Conservation (phyloP, 2,888 invertebrate species). For the Seira musarum region DNA sequence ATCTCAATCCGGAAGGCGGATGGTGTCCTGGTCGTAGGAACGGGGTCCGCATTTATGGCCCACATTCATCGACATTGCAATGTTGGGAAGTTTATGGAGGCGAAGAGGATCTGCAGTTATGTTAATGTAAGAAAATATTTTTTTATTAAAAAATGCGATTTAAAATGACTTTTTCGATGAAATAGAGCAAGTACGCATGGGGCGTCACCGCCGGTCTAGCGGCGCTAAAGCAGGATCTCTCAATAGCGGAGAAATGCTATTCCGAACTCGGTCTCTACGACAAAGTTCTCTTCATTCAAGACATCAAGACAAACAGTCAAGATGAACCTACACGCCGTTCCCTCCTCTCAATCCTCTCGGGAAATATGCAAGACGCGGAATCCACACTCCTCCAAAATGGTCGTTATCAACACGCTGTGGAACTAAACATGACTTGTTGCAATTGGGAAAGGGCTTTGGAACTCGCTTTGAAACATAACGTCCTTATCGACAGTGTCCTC, state of each 20-base stretch:
- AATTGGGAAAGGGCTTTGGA: slow-evolving; percentile 86
- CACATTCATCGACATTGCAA: slow-evolving; percentile 81
- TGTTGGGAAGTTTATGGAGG: slow-evolving; percentile 87
- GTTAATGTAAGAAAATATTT: slow-evolving; percentile 74
- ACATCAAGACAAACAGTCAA: slow-evolving; percentile 76
- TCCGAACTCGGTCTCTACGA: slow-evolving; percentile 90
- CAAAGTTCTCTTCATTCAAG: slow-evolving; percentile 88
- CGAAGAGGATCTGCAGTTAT: slow-evolving; percentile 83
- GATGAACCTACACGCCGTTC: slow-evolving; percentile 78
- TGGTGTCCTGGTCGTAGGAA: slow-evolving; percentile 85
- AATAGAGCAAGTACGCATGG: slow-evolving; percentile 79
- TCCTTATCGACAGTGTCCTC: slow-evolving; percentile 82
- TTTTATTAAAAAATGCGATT: too few species aligned
- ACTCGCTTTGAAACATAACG: slow-evolving; percentile 82
- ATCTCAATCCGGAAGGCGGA: slow-evolving; percentile 90
- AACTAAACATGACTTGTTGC: slow-evolving; percentile 80
- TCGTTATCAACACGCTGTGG: slow-evolving; percentile 80
- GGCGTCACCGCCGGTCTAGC: slow-evolving; percentile 94
- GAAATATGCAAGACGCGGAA: slow-evolving; percentile 81
- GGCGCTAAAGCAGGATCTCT: slow-evolving; percentile 87
- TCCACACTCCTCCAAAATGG: slow-evolving; percentile 80
- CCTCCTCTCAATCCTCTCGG: slow-evolving; percentile 80
- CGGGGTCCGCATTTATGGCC: slow-evolving; percentile 80
- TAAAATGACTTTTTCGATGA: slow-evolving; percentile 20
- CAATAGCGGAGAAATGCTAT: slow-evolving; percentile 95